Evolutionary conservation across 2,888 invertebrate species (phyloP).

Genomic region (Ethmia dodecea): DNA sequence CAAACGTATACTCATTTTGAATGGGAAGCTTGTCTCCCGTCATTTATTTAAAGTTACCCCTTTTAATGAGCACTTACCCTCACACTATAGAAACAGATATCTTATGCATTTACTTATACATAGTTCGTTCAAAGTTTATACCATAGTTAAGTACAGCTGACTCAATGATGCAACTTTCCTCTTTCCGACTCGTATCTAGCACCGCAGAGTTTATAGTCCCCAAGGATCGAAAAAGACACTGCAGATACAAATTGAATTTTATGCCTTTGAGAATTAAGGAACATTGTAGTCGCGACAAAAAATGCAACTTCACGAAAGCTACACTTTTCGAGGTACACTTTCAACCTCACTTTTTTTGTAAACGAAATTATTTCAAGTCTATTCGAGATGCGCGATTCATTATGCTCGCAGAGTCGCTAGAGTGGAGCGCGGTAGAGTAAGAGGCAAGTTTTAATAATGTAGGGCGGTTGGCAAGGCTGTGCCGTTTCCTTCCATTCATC

Average conservation of each 20-base stretch:
- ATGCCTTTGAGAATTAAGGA: conserved; percentile 13
- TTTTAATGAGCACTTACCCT: too few species aligned
- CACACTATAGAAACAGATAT: too few species aligned
- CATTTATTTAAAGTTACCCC: too few species aligned
- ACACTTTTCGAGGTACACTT: neutral
- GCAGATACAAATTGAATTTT: conserved; percentile 11
- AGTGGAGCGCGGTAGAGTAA: conserved; percentile 53
- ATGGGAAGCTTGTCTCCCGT: too few species aligned
- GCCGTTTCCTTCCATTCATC: conserved; percentile 72
- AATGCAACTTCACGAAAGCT: neutral
- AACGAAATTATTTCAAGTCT: conserved; percentile 51
- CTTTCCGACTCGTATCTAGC: neutral
- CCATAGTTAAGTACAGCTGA: too few species aligned
- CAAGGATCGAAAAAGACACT: conserved; percentile 6
- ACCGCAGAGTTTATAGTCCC: conserved; percentile 8
- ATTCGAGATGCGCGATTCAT: conserved; percentile 61
- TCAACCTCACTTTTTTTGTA: conserved; percentile 15
- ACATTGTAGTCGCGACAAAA: conserved; percentile 1
- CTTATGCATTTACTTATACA: too few species aligned
- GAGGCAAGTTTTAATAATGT: conserved; percentile 75
- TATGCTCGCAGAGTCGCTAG: conserved; percentile 53
- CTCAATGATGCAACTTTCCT: conserved; percentile 1
- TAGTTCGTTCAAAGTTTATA: too few species aligned
- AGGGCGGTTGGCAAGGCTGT: conserved; percentile 66
- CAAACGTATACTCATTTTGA: neutral